phyloP scores from a whole-genome alignment of 2,113 vertebrate genomes.

The Brevimyrus niger region DNA sequence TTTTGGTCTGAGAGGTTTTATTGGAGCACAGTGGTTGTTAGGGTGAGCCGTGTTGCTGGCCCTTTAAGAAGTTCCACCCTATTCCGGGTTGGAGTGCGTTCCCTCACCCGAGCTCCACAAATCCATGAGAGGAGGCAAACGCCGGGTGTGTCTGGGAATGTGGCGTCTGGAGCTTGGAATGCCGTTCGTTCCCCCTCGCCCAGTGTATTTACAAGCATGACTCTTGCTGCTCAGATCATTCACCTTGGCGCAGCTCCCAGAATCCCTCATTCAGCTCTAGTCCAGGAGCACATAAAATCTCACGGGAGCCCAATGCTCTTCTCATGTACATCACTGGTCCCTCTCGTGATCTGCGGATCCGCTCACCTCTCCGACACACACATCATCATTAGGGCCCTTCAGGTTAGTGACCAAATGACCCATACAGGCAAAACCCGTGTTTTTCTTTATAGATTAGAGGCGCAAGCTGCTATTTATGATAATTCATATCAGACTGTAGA shows the following conservation, averaged over 20 bases:
- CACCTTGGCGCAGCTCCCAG: background rate
- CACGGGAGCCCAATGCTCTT: background rate
- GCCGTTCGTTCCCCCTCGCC: conserved; percentile 9
- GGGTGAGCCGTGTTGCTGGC: background rate
- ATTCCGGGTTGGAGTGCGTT: conserved; percentile 9
- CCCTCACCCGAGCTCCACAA: conserved; percentile 15
- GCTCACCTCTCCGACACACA: background rate
- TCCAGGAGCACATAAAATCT: background rate
- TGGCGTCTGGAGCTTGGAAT: background rate
- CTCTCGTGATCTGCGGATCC: background rate
- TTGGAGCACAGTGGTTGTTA: background rate
- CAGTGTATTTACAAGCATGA: conserved; percentile 7
- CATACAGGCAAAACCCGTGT: background rate
- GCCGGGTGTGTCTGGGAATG: background rate
- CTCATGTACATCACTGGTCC: background rate
- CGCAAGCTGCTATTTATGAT: background rate
- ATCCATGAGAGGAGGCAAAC: background rate
- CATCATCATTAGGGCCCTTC: background rate
- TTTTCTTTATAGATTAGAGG: background rate
- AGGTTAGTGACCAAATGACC: background rate
- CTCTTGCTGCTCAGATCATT: background rate
- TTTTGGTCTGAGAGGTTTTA: background rate
- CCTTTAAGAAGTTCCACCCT: background rate
- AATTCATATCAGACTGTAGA: background rate
- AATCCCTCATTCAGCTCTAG: background rate